Base-by-base conservation (phyloP, 2,888 invertebrate species). In the Agrochola litura region DNA sequence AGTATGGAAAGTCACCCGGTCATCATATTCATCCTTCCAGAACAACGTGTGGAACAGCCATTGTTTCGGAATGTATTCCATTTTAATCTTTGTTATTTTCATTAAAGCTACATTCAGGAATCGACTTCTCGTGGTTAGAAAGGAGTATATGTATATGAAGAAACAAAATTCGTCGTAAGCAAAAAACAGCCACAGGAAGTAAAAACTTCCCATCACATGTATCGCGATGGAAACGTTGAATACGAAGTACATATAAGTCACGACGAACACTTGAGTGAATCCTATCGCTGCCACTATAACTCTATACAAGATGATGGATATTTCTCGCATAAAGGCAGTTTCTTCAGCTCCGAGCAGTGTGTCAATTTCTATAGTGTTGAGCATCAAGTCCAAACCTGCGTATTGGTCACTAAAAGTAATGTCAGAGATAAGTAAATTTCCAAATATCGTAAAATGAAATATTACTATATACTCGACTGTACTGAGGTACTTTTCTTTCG, bases 81-180 rank as follows among this genome's bases (percentile, higher is more conserved):
- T 75, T 22, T 94, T 91, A 60, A 95, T 87, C 0, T 92, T 87
- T 2, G 91, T 91, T 1, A 87, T 76, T 84, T 94, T 95, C 75
- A 94, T 90, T 64, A 96, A 84, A 30, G 94, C 92, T 0, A 94
- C 89, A 75, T 95, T 96, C 6, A 96, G 74, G 58, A 93, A 95
- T 43, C 92, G 90, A n/a, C 89, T 85, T 83, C 95, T 90, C 56
- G 92, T 76, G 4, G 90, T 88, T 10, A 94, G 68, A 56, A 91
- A 92, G 0, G 86, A 83, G 64, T 80, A 90, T 25, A 89, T 83
- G 8, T 86, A 85, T 5, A 92, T 25, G 6, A 91, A 86, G 54
- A 93, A 91, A 66, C 89, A 86, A 6, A 89, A 85, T 61, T 95
- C 95, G 66, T 91, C 89, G 71, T 92, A 92, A 30, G 90, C 83